Evolutionary conservation across 2,888 invertebrate genomes (phyloP), one percentile per base, ranked within the genome.

Genomic region (Cyclophora albipunctata): DNA sequence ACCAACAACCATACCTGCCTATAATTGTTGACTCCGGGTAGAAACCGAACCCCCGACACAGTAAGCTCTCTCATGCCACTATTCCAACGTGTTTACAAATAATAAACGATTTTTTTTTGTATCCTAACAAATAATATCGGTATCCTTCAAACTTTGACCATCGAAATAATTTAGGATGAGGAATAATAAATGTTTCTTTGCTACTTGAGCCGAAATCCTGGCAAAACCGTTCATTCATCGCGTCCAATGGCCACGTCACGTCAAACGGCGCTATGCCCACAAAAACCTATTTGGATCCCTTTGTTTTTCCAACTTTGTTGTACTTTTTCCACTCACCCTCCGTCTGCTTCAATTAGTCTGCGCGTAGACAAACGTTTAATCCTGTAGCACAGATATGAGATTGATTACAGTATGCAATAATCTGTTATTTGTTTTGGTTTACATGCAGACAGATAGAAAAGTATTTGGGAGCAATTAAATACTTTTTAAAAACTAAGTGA

Each of bases 161-260:
- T 20, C 20, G 20, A 20, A 20, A 20, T 20, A 20, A 20, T 20
- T 20, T 20, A 20, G 20, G 2, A 20, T 20, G 20, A 20, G 20
- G 20, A 20, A 20, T 20, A 20, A 20, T 20, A 20, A 20, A 58
- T 64, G 58, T 63, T 59, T 57, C 60, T 52, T 61, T 58, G 61
- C 57, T 59, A 59, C 57, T 58, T 64, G 60, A 63, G 62, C 58
- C 52, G 53, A 54, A 62, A 51, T 46, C 61, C 60, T 57, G 62
- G 70, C 67, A 67, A 71, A 71, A 71, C 66, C 66, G 65, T 60
- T 60, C 63, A 71, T 68, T 71, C 69, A 71, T 68, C 64, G 60
- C 56, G 60, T 58, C 63, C 48, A 48, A 55, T 46, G 37, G 20
- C 5, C 42, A 34, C 34, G 43, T 20, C 34, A 43, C 60, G 62